Evolutionary conservation across 92 coral and sea anemone genomes (phyloP).

Genomic region (Heteractis magnifica): DNA sequence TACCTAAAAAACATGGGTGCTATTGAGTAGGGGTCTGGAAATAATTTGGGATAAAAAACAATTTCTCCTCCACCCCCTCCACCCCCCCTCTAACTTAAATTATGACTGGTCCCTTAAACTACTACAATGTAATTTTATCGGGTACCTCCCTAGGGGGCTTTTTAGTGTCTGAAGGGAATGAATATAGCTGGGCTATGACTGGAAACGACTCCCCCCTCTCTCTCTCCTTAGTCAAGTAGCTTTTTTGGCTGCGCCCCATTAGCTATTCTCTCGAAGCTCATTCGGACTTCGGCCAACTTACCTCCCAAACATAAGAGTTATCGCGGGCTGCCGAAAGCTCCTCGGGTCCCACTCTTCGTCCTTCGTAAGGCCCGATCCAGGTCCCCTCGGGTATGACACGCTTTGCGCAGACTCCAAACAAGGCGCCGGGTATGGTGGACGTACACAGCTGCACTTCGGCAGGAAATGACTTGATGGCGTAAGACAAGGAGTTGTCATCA

Average conservation of each 20-base stretch:
- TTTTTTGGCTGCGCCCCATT: not conserved
- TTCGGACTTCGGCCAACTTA: conserved; percentile 8
- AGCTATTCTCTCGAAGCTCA: not conserved
- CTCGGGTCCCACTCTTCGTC: conserved; percentile 65
- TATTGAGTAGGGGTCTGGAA: no score
- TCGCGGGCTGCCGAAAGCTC: conserved; percentile 58
- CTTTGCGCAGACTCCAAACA: conserved; percentile 87
- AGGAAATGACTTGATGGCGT: conserved; percentile 88
- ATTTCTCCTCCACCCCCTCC: no score
- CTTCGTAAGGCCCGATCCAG: conserved; percentile 99
- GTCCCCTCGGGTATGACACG: conserved; percentile 91
- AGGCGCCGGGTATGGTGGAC: conserved; percentile 71
- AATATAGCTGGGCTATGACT: no score
- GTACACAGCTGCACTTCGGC: conserved; percentile 89
- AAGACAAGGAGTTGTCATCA: conserved; percentile 44
- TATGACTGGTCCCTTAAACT: no score
- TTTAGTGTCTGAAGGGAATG: no score
- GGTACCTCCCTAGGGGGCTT: no score
- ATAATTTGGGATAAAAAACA: no score
- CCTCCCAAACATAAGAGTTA: conserved; percentile 96
- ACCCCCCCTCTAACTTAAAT: no score
- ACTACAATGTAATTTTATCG: no score
- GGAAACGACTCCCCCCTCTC: no score
- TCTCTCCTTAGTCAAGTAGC: no score
- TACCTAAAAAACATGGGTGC: no score